Conservation (phyloP, 2,113 vertebrate genomes). For the Nansenia antarctica region DNA sequence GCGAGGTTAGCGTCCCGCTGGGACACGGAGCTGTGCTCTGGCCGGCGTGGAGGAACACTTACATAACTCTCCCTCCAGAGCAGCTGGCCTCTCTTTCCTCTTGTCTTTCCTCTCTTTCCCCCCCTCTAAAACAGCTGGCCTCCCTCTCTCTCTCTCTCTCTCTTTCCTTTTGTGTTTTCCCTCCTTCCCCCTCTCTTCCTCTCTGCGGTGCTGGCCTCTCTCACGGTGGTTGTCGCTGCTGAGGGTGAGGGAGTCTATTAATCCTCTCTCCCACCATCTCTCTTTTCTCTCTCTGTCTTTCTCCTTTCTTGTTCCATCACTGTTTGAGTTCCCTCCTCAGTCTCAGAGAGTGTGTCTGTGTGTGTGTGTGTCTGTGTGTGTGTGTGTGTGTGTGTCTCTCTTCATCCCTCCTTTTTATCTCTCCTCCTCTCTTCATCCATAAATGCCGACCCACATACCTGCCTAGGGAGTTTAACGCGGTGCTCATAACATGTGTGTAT, state of each 20-base stretch:
- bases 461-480: no score
- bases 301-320: neutral
- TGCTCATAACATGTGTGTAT: no score
- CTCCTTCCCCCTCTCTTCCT: neutral
- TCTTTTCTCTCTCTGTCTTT: slow-evolving; percentile 1
- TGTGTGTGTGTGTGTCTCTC: neutral
- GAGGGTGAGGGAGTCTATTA: no score
- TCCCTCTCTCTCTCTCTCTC: neutral
- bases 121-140: slow-evolving; percentile 16
- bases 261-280: slow-evolving; percentile 5
- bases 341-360: neutral
- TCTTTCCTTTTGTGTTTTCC: neutral
- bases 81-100: slow-evolving; percentile 59
- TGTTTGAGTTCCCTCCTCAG: neutral
- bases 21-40: no score
- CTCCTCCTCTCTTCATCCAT: neutral
- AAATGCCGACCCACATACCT: neutral
- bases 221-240: no score
- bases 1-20: slow-evolving; percentile 27
- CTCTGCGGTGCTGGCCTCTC: neutral
- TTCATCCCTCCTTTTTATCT: neutral
- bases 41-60: slow-evolving; percentile 54
- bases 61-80: slow-evolving; percentile 48
- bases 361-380: neutral
- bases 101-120: slow-evolving; percentile 29